phyloP scores from a whole-genome alignment of 2,888 invertebrate species.

The Cremastobaeus sp. region DNA sequence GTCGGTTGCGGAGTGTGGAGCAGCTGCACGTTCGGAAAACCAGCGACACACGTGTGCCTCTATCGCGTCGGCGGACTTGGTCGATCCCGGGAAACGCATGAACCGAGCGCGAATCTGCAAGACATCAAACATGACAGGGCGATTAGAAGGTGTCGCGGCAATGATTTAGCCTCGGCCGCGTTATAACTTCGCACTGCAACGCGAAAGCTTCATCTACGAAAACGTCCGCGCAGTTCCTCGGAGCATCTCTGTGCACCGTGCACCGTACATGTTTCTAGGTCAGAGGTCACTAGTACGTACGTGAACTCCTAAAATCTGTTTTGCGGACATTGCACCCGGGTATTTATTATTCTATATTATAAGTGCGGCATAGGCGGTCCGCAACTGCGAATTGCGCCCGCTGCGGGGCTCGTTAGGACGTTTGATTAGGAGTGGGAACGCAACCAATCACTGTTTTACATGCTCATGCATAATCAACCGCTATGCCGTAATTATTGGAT shows the following conservation, averaged over 20 bases:
- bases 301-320: conserved; percentile 45
- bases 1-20: conserved; percentile 51
- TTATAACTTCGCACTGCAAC: conserved; percentile 12
- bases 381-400: too few species aligned
- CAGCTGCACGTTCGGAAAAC: conserved; percentile 56
- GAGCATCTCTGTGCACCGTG: conserved; percentile 52
- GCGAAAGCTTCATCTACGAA: conserved; percentile 30
- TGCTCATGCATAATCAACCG: too few species aligned
- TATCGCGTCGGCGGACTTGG: too few species aligned
- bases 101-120: conserved; percentile 36
- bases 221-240: conserved; percentile 43
- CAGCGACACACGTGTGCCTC: conserved; percentile 51
- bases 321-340: conserved; percentile 35
- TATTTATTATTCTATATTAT: too few species aligned
- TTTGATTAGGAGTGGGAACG: too few species aligned
- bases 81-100: too few species aligned
- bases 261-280: conserved; percentile 53
- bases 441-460: too few species aligned
- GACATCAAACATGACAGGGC: conserved; percentile 7
- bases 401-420: too few species aligned
- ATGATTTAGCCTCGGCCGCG: too few species aligned
- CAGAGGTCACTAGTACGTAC: conserved; percentile 50
- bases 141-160: neutral
- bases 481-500: too few species aligned
- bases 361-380: too few species aligned